Base-by-base conservation (phyloP, 1,140 invertebrate genomes). In the Heliothis subflexa region DNA sequence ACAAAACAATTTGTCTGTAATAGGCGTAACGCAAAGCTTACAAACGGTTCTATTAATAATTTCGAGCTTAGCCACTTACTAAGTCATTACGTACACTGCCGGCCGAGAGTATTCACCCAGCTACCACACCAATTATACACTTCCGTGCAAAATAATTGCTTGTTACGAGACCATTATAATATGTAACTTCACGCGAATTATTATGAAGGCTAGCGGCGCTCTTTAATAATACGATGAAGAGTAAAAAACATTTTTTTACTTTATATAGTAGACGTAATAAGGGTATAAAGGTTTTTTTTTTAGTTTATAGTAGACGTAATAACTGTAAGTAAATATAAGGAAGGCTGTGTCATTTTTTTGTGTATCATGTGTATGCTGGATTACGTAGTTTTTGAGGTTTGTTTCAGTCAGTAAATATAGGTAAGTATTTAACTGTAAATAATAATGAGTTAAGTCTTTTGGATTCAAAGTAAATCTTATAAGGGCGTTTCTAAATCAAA, bases 111-210 rank as follows among this genome's bases (percentile, higher is more conserved):
- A 78, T 54, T 73, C 54, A 59, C 66, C 52, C 62, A 55, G 62
- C 74, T 55, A 77, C 50, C 74, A 55, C 52, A 68, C 25, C 72
- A 52, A 71, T 80, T 73, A 73, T 79, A 71, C 64, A 80, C 78
- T 80, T 80, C 78, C 72, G 72, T 80, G 73, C 78, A 71, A 76
- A 80, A 76, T 80, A 80, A 80, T 80, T 80, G 78, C 21, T 72
- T 49, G 55, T 78, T 61, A 78, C 45, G n/a, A 21, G 25, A 50
- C 74, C 55, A 77, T 77, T 77, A 77, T 68, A 77, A 77, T 57
- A 49, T 75, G 49, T 77, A 68, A 64, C 74, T 77, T 77, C 62
- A 77, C 74, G 62, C 74, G 16, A 13, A 21, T 54, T 76, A 76
- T 66, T 75, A 50, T 33, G 11, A 47, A 52, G 33, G 28, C 47